A percentile compares a stretch with the other conserved stretches of the same genome.
Evolutionary conservation across 2,888 invertebrate genomes (phyloP).

Genomic region (Ophioninae sp.): DNA sequence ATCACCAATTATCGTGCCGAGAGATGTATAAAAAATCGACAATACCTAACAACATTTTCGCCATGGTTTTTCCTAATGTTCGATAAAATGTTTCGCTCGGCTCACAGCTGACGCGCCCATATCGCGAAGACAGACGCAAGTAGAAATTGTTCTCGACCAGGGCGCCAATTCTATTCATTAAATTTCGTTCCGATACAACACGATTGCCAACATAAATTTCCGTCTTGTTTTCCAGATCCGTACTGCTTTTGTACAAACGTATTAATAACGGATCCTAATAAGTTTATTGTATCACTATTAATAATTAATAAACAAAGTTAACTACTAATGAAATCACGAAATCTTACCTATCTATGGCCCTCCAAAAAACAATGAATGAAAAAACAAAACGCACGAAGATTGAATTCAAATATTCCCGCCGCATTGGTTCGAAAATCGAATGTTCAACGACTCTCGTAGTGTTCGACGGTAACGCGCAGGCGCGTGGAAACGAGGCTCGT

Average conservation of each 20-base stretch:
- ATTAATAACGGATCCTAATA: no score
- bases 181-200: no score
- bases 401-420: constrained; percentile 46
- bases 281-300: no score
- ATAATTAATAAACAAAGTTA: not conserved
- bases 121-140: not conserved
- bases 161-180: no score
- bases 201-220: no score
- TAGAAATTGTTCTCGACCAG: no score
- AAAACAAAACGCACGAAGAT: not conserved
- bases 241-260: no score
- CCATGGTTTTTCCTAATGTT: not conserved
- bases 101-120: not conserved
- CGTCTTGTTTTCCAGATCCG: no score
- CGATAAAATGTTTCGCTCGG: not conserved
- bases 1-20: not conserved
- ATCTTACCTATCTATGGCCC: no score
- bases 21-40: not conserved
- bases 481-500: constrained; percentile 34
- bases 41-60: not conserved
- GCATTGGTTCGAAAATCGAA: not conserved
- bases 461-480: constrained; percentile 38
- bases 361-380: not conserved
- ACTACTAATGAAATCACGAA: not conserved
- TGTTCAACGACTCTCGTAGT: constrained; percentile 53